Evolutionary conservation across 1,140 invertebrate species (phyloP).

Genomic region (Cephus cinctus): DNA sequence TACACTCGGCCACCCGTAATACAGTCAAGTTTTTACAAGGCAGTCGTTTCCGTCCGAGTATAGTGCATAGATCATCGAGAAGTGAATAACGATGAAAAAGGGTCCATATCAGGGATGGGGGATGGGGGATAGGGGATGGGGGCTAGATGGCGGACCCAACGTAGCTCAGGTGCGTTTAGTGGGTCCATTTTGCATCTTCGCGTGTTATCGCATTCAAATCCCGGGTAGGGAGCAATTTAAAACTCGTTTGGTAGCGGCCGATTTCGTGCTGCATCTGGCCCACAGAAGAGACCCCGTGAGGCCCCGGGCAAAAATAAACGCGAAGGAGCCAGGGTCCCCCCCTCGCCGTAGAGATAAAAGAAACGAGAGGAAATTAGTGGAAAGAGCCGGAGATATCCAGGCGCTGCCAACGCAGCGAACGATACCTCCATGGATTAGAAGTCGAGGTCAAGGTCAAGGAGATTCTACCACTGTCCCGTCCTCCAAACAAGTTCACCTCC

Average conservation of each 20-base stretch:
- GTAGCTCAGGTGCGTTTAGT: slow-evolving; percentile 30
- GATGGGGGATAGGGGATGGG: neutral
- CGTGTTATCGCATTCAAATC: slow-evolving; percentile 34
- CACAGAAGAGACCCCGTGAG: slow-evolving; percentile 9
- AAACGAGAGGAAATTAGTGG: neutral
- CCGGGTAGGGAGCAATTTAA: slow-evolving; percentile 38
- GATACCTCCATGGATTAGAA: neutral
- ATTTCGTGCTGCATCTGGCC: slow-evolving; percentile 40
- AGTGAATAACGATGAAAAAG: neutral
- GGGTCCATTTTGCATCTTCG: slow-evolving; percentile 22
- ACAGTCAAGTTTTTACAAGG: neutral
- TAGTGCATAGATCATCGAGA: neutral
- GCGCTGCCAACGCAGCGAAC: neutral
- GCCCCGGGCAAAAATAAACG: slow-evolving; percentile 30
- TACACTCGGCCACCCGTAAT: neutral
- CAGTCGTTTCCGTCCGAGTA: neutral
- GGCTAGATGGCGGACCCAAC: neutral
- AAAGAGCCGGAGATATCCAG: neutral
- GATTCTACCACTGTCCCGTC: neutral
- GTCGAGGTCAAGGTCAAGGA: neutral
- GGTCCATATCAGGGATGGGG: neutral
- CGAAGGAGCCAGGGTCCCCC: slow-evolving; percentile 14
- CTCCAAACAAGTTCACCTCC: no score
- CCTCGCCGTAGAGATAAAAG: neutral
- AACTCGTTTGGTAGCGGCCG: slow-evolving; percentile 38